phyloP scores from a whole-genome alignment of 2,113 vertebrate species.

The Odobenus rosmarus region DNA sequence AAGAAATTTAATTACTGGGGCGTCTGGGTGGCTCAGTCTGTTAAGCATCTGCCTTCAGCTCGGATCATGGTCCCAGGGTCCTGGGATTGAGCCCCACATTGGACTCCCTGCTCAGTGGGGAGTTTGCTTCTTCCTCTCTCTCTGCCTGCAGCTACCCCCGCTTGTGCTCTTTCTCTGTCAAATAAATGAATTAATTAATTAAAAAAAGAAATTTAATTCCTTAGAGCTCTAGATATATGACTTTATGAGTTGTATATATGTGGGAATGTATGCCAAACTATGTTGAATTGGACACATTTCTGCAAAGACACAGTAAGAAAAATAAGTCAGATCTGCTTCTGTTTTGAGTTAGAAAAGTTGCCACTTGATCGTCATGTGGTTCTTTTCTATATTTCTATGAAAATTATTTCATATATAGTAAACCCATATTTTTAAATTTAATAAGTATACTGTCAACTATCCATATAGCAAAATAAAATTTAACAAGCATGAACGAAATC shows the following conservation, averaged over 20 bases:
- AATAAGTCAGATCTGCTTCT: not conserved
- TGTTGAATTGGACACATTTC: not conserved
- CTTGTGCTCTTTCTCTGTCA: no score
- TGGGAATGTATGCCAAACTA: not conserved
- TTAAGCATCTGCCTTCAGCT: no score
- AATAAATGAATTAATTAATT: no score
- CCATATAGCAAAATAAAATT: not conserved
- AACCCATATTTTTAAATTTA: not conserved
- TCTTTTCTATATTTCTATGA: not conserved
- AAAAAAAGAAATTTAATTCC: not conserved
- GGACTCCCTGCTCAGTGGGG: no score
- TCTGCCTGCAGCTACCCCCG: no score
- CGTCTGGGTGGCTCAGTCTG: no score
- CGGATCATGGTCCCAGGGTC: no score
- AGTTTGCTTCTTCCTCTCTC: no score
- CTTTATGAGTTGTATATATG: not conserved
- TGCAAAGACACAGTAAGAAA: not conserved
- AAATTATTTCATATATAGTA: not conserved
- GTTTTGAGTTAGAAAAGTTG: not conserved
- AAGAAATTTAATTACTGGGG: not conserved
- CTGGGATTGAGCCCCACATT: no score
- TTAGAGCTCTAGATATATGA: not conserved
- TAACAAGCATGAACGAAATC: not conserved
- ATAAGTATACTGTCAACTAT: not conserved
- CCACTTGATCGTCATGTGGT: not conserved